Base-by-base conservation (phyloP, 2,797 vertebrate species). In the Varecia variegata region DNA sequence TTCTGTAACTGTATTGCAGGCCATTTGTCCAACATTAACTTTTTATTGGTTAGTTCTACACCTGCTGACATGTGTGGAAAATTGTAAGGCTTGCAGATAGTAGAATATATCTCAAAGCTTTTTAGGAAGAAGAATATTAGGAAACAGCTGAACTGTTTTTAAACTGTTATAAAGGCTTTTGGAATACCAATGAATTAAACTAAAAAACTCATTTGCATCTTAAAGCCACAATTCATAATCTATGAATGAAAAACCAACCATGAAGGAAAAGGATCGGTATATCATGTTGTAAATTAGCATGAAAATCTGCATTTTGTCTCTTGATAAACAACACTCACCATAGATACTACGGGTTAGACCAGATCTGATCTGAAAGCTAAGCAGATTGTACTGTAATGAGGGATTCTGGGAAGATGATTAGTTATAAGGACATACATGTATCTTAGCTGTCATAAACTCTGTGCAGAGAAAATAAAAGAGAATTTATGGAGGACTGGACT, bases 131-230 rank as follows among this genome's bases (percentile, higher is more conserved):
- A 18, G 18, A 58, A n/a, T 83, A 65, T 73, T 85, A 88, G 30
- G 40, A 70, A 88, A 71, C 9, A 93, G 27, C 20, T 86, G 10
- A 94, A 82, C 25, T 86, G 25, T 43, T 96, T 94, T 96, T 74
- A 82, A 90, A 74, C 50, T 30, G 3, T 50, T 58, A 17, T 20
- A 89, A 83, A 50, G 3, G 56, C n/a, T 93, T 94, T 79, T 87
- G 43, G 60, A 88, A 45, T 54, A 3, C 4, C 25, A 95, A 1
- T 20, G 58, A 93, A 92, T 71, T 93, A 47, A 88, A 62, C 17
- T 93, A 82, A 92, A 92, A 79, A 62, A 23, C 12, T 88, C 60
- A 88, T 96, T 95, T 96, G 10, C 4, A 90, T 94, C 32, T 90
- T 84, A 94, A 93, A 93, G 45, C 2, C 56, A 88, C 47, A 94